phyloP scores from a whole-genome alignment of 2,888 invertebrate species.

The Embidobia sp. region DNA sequence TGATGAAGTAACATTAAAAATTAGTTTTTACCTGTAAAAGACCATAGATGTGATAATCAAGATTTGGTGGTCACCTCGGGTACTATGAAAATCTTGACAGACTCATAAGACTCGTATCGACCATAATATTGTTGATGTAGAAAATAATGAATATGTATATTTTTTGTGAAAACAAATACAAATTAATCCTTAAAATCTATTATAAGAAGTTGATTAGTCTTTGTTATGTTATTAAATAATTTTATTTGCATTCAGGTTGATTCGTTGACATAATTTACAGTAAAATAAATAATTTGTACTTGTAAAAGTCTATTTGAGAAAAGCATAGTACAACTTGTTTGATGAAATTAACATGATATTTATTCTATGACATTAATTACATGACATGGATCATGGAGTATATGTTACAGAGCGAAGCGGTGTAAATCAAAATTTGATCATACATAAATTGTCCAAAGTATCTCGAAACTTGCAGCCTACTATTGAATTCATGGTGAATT shows the following conservation, averaged over 20 bases:
- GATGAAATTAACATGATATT: slow-evolving; percentile 51
- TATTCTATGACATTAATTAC: slow-evolving; percentile 61
- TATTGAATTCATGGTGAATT: slow-evolving; percentile 55
- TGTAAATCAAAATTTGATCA: slow-evolving; percentile 52
- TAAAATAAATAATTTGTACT: slow-evolving; percentile 48
- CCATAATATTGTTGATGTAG: no score
- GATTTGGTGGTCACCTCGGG: no score
- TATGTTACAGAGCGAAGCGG: slow-evolving; percentile 44
- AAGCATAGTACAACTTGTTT: slow-evolving; percentile 44
- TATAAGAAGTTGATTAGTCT: background rate
- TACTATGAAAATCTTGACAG: no score
- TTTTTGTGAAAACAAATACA: no score
- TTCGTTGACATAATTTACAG: slow-evolving; percentile 32
- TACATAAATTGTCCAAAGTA: slow-evolving; percentile 52
- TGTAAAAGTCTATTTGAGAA: slow-evolving; percentile 22
- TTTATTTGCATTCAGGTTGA: slow-evolving; percentile 41
- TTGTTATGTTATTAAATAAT: slow-evolving; percentile 35
- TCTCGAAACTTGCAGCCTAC: slow-evolving; percentile 41
- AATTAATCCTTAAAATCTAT: no score
- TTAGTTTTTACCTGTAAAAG: no score
- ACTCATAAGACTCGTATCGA: no score
- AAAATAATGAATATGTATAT: no score
- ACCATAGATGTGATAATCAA: no score
- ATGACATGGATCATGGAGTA: slow-evolving; percentile 45
- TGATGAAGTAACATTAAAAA: no score